Conservation (phyloP, 2,888 invertebrate species). For the Hydrotaea cyrtoneurina region DNA sequence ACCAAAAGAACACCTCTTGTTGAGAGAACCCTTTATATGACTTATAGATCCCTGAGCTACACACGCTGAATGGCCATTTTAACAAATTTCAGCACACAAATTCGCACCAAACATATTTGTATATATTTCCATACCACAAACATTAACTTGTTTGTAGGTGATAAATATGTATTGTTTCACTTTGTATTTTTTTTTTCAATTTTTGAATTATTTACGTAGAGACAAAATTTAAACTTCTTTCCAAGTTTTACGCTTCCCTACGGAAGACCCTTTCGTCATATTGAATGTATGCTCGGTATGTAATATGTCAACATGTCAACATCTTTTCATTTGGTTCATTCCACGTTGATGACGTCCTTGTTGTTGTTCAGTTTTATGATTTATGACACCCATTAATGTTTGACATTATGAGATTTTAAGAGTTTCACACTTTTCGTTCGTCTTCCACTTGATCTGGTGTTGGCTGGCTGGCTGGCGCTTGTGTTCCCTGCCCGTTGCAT, state of each 20-base stretch:
- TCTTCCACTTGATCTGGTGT: neutral
- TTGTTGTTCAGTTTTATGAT: constrained; percentile 62
- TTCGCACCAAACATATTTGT: too few species aligned
- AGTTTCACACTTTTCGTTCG: constrained; percentile 12
- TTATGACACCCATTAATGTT: constrained; percentile 69
- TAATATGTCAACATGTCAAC: constrained; percentile 46
- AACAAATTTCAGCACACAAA: too few species aligned
- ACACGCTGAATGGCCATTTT: too few species aligned
- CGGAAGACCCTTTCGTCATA: neutral
- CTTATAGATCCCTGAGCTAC: too few species aligned
- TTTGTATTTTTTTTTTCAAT: too few species aligned
- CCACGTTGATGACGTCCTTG: neutral
- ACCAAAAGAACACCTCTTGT: too few species aligned
- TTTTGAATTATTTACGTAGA: too few species aligned
- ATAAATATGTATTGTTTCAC: too few species aligned
- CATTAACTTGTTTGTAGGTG: too few species aligned
- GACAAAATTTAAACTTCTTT: too few species aligned
- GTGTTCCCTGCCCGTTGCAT: neutral
- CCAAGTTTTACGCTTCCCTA: neutral
- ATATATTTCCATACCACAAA: too few species aligned
- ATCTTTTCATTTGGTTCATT: constrained; percentile 33
- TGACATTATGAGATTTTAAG: constrained; percentile 47
- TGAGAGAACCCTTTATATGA: too few species aligned
- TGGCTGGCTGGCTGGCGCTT: neutral
- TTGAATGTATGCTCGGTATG: constrained; percentile 16